Conservation (phyloP, 1,140 invertebrate species). For the Copidosoma floridanum region DNA sequence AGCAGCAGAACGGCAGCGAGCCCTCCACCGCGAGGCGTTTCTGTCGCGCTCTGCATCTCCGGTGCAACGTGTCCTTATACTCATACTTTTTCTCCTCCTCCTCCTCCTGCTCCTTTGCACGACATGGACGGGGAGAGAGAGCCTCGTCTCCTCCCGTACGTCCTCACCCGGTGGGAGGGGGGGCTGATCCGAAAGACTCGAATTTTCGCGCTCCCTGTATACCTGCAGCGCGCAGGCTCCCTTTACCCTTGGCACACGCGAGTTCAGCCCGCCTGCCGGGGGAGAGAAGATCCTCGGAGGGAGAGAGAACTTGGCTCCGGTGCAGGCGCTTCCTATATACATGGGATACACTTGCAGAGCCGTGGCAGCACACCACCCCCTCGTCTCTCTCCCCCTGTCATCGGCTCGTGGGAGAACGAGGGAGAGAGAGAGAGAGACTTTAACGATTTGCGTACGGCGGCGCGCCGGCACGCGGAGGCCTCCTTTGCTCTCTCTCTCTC, state of each 20-base stretch:
- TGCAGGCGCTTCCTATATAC: slow-evolving; percentile 22
- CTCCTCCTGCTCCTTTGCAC: slow-evolving; percentile 3
- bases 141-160: too few species aligned
- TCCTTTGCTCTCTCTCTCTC: too few species aligned
- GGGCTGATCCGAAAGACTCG: too few species aligned
- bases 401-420: slow-evolving; percentile 6
- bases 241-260: neutral
- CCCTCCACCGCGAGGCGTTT: slow-evolving; percentile 18
- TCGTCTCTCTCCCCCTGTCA: slow-evolving; percentile 1
- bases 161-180: too few species aligned
- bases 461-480: slow-evolving; percentile 3
- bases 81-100: too few species aligned
- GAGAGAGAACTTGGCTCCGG: slow-evolving; percentile 11
- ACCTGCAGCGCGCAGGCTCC: neutral
- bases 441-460: slow-evolving; percentile 23
- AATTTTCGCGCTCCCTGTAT: too few species aligned
- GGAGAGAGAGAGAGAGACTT: slow-evolving; percentile 13
- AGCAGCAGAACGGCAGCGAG: slow-evolving; percentile 13
- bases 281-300: too few species aligned
- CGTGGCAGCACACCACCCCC: neutral
- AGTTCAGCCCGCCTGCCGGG: too few species aligned
- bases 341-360: too few species aligned
- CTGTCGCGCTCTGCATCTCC: too few species aligned
- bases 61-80: too few species aligned
- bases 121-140: too few species aligned